Percentiles rank a stretch among this genome's conserved stretches.
Evolutionary conservation across 2,888 invertebrate species (phyloP).

Genomic region (Actias luna): DNA sequence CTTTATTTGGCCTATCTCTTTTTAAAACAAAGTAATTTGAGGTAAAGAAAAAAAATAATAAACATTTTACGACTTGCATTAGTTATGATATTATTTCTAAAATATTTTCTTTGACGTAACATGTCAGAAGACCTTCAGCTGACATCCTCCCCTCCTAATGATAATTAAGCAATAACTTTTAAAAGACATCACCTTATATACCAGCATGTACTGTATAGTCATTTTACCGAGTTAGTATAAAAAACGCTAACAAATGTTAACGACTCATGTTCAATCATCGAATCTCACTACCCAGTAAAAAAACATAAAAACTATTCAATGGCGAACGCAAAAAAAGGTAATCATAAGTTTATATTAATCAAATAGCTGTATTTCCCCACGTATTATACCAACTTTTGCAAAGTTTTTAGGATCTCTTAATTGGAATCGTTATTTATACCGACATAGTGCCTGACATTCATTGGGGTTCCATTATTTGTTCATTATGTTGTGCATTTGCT

Average conservation of each 20-base stretch:
- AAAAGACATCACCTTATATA: too few species aligned
- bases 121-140: too few species aligned
- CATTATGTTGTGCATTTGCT: neutral
- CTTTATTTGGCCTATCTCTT: too few species aligned
- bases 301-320: conserved; percentile 10
- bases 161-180: too few species aligned
- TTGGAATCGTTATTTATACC: neutral
- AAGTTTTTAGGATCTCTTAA: neutral
- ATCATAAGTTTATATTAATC: neutral
- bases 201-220: too few species aligned
- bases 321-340: conserved; percentile 11
- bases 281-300: conserved; percentile 5
- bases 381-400: neutral
- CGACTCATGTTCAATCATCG: conserved; percentile 6
- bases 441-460: neutral
- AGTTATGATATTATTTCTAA: too few species aligned
- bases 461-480: neutral
- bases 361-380: neutral
- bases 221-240: too few species aligned
- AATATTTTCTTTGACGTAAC: too few species aligned
- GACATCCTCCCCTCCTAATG: too few species aligned
- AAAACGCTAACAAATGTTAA: neutral
- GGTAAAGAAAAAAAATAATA: too few species aligned
- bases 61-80: too few species aligned
- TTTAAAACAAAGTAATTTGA: too few species aligned